phyloP scores from a whole-genome alignment of 2,113 vertebrate genomes.

The human (Homo sapiens) region DNA sequence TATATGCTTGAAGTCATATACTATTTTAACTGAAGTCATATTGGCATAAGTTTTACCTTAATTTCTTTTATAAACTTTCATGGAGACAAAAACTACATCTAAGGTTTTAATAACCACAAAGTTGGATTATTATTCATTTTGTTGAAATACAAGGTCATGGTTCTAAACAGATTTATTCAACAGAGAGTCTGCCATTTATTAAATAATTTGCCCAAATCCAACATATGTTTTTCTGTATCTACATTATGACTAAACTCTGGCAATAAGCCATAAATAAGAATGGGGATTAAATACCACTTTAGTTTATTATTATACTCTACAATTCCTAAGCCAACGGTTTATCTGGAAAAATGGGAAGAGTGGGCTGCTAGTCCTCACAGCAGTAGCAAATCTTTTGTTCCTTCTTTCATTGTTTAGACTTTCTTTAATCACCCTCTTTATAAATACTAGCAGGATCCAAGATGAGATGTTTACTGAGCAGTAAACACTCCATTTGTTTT shows the following conservation, averaged over 20 bases:
- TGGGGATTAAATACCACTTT: background rate
- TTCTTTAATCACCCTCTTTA: background rate
- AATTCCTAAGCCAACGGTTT: background rate
- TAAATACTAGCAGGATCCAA: conserved; percentile 36
- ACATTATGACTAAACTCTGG: conserved; percentile 30
- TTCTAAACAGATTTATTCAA: conserved; percentile 24
- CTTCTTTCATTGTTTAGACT: background rate
- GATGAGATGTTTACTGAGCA: conserved; percentile 29
- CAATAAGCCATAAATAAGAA: conserved; percentile 25
- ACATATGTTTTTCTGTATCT: background rate
- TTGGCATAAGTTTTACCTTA: background rate
- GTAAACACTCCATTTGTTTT: conserved; percentile 60
- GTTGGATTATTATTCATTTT: background rate
- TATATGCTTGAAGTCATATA: background rate
- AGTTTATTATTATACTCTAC: background rate
- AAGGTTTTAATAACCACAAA: conserved; percentile 40
- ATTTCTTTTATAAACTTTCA: conserved; percentile 55
- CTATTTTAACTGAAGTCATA: conserved; percentile 43
- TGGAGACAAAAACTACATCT: conserved; percentile 9
- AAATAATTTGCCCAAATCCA: conserved; percentile 1
- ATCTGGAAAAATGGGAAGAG: background rate
- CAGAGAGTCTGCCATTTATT: background rate
- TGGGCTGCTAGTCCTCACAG: background rate
- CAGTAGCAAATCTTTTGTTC: background rate
- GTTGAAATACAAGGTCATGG: conserved; percentile 50